Conservation (phyloP, 2,113 vertebrate species). For the Petrocephalus zakoni region DNA sequence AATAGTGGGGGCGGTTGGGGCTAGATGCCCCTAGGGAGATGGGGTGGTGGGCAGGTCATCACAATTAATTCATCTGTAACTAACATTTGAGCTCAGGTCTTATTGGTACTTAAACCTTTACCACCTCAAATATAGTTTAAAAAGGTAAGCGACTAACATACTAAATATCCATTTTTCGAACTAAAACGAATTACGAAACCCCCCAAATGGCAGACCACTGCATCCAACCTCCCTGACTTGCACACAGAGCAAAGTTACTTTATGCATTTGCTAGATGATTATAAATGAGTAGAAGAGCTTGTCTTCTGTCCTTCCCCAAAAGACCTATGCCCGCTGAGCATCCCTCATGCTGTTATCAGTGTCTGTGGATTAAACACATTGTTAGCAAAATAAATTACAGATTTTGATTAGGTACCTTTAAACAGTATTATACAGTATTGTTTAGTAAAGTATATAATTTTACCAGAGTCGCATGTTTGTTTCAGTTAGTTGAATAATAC, state of each 20-base stretch:
- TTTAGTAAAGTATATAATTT: background rate
- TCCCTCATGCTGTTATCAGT: background rate
- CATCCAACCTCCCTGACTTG: background rate
- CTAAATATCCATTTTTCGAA: background rate
- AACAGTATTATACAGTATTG: background rate
- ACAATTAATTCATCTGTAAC: background rate
- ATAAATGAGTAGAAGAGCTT: background rate
- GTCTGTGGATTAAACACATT: background rate
- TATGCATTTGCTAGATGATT: background rate
- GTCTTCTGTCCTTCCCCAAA: background rate
- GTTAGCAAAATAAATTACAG: background rate
- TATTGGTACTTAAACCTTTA: background rate
- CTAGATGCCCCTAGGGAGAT: background rate
- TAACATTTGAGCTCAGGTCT: background rate
- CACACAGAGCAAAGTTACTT: background rate
- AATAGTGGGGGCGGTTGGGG: background rate
- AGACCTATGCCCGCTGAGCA: background rate
- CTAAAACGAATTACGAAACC: background rate
- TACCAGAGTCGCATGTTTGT: background rate
- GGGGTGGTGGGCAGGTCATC: background rate
- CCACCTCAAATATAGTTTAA: background rate
- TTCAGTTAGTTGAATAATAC: background rate
- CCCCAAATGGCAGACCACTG: background rate
- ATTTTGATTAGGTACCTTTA: background rate
- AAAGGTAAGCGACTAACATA: background rate